phyloP scores from a whole-genome alignment of 2,888 invertebrate genomes.

The Andrena hattorfiana region DNA sequence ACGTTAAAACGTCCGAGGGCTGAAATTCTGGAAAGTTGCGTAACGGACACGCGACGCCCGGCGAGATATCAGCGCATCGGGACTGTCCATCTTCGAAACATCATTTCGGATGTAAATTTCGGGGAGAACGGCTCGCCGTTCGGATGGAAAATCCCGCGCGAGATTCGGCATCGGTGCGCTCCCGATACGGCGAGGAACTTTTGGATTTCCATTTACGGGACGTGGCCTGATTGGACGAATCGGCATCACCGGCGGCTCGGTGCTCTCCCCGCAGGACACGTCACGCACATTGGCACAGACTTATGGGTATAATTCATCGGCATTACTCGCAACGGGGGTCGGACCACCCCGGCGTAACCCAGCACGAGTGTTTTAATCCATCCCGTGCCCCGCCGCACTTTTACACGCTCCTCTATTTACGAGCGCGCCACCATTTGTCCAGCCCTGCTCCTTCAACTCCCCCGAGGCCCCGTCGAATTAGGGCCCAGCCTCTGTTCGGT shows the following conservation, averaged over 20 bases:
- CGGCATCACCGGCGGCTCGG: slow-evolving; percentile 61
- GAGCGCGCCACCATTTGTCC: slow-evolving; percentile 40
- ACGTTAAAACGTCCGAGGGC: background rate
- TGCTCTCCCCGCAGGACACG: slow-evolving; percentile 68
- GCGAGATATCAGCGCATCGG: slow-evolving; percentile 26
- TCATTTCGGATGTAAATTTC: slow-evolving; percentile 64
- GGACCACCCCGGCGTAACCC: slow-evolving; percentile 52
- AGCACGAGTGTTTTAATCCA: slow-evolving; percentile 70
- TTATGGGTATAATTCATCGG: slow-evolving; percentile 76
- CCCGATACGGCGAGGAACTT: slow-evolving; percentile 65
- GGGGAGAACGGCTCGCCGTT: slow-evolving; percentile 13
- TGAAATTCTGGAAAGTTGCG: slow-evolving; percentile 17
- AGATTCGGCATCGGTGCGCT: slow-evolving; percentile 43
- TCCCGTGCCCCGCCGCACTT: slow-evolving; percentile 68
- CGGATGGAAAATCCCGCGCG: slow-evolving; percentile 41
- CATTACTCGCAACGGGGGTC: slow-evolving; percentile 68
- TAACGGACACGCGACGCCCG: background rate
- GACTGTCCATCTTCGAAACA: slow-evolving; percentile 63
- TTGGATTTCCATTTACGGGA: slow-evolving; percentile 74
- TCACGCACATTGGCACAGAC: slow-evolving; percentile 78
- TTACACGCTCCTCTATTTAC: slow-evolving; percentile 63
- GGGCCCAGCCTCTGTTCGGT: slow-evolving; percentile 34
- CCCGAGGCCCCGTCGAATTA: slow-evolving; percentile 41
- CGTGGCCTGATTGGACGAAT: slow-evolving; percentile 75
- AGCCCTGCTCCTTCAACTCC: slow-evolving; percentile 26